Base-by-base conservation (phyloP, 2,888 invertebrate genomes). In the Diarsia brunnea region DNA sequence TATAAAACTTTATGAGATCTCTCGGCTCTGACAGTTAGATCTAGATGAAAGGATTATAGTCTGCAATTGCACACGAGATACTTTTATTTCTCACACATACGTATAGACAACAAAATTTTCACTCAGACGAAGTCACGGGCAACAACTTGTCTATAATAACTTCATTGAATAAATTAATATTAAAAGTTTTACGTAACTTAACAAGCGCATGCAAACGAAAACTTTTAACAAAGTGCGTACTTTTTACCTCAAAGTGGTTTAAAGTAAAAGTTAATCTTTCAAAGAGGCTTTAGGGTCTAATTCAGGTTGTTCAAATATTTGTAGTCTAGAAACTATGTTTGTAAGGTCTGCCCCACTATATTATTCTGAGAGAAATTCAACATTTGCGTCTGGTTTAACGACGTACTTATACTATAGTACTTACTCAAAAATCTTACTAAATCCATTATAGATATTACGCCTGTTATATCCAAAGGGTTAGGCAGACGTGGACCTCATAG, bases 241-340 rank as follows among this genome's bases (percentile, higher is more conserved):
- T 55, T 64, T 51, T 64, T 24, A 19, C 31, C 58, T 60, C 19
- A 43, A 81, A 78, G 47, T 49, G 53, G 19, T 53, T n/a, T 53
- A n/a, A 81, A 81, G 31, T 73, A 16, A 55, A 63, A 73, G 16
- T 51, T 66, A 24, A 75, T 60, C 67, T 68, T 82, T 64, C 49
- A 45, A 19, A 14, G 14, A 38, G n/a, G 60, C 43, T 47, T 47
- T 66, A 43, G 24, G 64, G 58, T 64, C 43, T 61, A 21, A 19
- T 27, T 61, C 21, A 73, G 60, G 60, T 1, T 2, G 51, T 64
- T 75, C 27, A 76, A 79, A 82, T 68, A 79, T 82, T 76, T 68
- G 67, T 8, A 68, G 49, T 51, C 63, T 55, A 31, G 51, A 67
- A 80, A 78, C 47, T 61, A 79, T 68, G 24, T 68, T 51, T 66